Evolutionary conservation across 2,888 invertebrate genomes (phyloP).

Genomic region (Meiosimyza platycephala): DNA sequence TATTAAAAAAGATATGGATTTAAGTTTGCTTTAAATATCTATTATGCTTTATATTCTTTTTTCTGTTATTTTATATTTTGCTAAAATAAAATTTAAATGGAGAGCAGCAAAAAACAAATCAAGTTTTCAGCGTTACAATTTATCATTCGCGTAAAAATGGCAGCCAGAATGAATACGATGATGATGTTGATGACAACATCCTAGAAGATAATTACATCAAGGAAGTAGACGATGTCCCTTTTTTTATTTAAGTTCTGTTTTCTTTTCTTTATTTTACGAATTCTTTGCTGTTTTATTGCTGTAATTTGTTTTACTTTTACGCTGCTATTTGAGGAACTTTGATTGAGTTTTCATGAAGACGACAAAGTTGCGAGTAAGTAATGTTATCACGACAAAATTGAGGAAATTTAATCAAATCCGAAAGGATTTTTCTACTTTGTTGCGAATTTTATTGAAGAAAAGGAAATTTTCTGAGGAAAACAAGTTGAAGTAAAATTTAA

Average conservation of each 20-base stretch:
- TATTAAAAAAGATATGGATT: too few species aligned
- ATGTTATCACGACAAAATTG: slow-evolving; percentile 18
- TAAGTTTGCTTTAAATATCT: too few species aligned
- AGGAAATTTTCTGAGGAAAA: too few species aligned
- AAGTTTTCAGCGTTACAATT: not conserved
- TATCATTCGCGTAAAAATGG: not conserved
- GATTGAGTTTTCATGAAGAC: slow-evolving; percentile 27
- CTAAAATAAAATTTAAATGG: not conserved
- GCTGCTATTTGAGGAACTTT: slow-evolving; percentile 9
- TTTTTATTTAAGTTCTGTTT: not conserved
- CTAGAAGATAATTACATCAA: not conserved
- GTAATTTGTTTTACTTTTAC: slow-evolving; percentile 12
- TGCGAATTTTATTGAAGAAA: too few species aligned
- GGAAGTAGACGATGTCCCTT: slow-evolving; percentile 3
- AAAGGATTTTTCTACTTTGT: slow-evolving; percentile 1
- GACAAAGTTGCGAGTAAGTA: too few species aligned
- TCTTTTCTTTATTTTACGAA: slow-evolving; percentile 4
- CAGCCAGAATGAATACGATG: not conserved
- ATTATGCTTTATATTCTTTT: too few species aligned
- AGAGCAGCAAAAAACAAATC: not conserved
- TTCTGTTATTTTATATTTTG: too few species aligned
- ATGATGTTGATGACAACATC: not conserved
- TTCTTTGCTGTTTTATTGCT: slow-evolving; percentile 13
- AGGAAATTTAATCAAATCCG: slow-evolving; percentile 19
- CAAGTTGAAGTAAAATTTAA: too few species aligned